Base-by-base conservation (phyloP, 1,140 invertebrate genomes). In the Odontomachus brunneus region DNA sequence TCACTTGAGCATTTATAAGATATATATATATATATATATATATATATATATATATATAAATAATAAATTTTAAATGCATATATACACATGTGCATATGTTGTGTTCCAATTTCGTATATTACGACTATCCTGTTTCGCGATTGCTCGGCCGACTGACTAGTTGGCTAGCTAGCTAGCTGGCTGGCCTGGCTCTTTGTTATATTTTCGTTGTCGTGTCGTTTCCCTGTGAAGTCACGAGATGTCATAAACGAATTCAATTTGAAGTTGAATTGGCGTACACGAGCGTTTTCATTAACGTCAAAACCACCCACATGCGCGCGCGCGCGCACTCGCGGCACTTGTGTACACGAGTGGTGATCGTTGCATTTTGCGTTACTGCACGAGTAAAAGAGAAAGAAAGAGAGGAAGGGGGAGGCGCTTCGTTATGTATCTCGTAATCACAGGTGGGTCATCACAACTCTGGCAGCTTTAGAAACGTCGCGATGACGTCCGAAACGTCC, bases 211-310 rank as follows among this genome's bases (percentile, higher is more conserved):
- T 29, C 51, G 75, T 44, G 44, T 66, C 65, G 33, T 48, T 44
- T 71, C 65, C 48, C 65, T 51, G 65, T 33, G 51, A 80, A 71
- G 65, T 80, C 75, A 71, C 75, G 75, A 71, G 57, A 80, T 69
- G 65, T 80, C 75, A 80, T 71, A 80, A 80, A 80, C 75, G 75
- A 80, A 80, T 80, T 80, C 75, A 71, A 80, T 80, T 71, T 80
- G 75, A 69, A 69, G 75, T 71, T 80, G 75, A 80, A 80, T 80
- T 71, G 75, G 51, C 66, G 33, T 80, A 80, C 65, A 51, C 75
- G 75, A 57, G 75, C 75, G 75, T 80, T 80, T 80, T 80, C 75
- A 80, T 80, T 71, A 80, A 80, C 51, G 75, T 80, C 65, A 80
- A 80, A 44, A 80, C 66, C 75, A 69, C 51, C 33, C 69, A 78